These are phyloP conservation scores for Cyclina sinensis DNA, from an alignment of 1,140 invertebrate species.

Conservation along the genomic window DNA sequence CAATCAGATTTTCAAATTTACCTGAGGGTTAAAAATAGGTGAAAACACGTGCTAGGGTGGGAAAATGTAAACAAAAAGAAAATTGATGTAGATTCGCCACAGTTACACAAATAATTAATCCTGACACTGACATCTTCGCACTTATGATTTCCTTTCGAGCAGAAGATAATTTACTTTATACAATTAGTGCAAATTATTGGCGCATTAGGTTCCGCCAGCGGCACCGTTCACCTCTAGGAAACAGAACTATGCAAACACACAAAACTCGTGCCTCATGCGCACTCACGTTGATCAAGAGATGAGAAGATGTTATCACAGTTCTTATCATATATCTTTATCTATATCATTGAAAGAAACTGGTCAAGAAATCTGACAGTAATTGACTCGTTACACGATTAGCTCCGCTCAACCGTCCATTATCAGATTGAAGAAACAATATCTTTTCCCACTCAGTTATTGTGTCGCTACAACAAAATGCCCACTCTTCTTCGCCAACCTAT, in stretches of 20 bases:
- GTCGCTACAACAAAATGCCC: too few relatives aligned
- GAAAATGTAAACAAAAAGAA: constrained; percentile 45
- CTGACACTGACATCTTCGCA: constrained; percentile 27
- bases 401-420: background rate
- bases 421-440: background rate
- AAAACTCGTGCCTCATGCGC: constrained; percentile 21
- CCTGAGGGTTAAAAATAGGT: constrained; percentile 33
- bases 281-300: background rate
- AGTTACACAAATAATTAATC: constrained; percentile 11
- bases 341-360: constrained; percentile 19
- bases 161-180: background rate
- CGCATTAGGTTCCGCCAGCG: background rate
- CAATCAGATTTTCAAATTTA: constrained; percentile 50
- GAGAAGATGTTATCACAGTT: background rate
- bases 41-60: constrained; percentile 5
- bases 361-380: constrained; percentile 47
- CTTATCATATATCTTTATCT: constrained; percentile 22
- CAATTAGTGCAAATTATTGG: constrained; percentile 8
- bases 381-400: constrained; percentile 40
- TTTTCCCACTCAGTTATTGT: background rate
- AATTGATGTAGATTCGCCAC: background rate
- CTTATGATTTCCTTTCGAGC: background rate
- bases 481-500: too few relatives aligned
- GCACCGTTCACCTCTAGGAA: background rate
- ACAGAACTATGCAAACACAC: constrained; percentile 4